Evolutionary conservation across 2,797 vertebrate species (phyloP).

Genomic region (Tympanoctomys barrerae): DNA sequence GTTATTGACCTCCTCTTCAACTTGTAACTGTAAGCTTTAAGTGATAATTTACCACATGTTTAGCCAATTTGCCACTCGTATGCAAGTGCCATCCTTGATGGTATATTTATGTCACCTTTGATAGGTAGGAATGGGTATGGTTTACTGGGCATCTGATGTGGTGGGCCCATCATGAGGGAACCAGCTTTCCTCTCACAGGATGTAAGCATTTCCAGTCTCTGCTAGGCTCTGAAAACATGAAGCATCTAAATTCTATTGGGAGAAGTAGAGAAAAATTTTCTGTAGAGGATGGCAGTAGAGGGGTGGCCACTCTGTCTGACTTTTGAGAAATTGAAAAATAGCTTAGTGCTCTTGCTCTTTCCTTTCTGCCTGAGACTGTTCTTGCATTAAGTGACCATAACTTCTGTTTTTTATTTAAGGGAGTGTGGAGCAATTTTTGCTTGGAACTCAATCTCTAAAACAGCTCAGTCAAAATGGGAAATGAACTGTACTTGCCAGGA

Average conservation of each 20-base stretch:
- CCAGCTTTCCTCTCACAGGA: not conserved
- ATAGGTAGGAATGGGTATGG: too few relatives aligned
- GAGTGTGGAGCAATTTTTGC: not conserved
- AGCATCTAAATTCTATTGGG: not conserved
- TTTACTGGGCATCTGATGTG: not conserved
- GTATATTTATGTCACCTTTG: not conserved
- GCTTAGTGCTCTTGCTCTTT: not conserved
- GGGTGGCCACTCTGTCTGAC: not conserved
- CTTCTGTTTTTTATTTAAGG: not conserved
- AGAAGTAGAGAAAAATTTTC: not conserved
- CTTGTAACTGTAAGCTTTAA: not conserved
- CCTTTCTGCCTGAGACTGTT: not conserved
- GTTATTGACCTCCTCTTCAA: not conserved
- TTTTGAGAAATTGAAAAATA: not conserved
- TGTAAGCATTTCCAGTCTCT: constrained; percentile 11
- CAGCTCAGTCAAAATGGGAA: not conserved
- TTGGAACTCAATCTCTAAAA: not conserved
- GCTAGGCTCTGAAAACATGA: not conserved
- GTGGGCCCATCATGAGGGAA: not conserved
- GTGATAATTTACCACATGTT: not conserved
- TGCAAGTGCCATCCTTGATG: not conserved
- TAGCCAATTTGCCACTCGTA: not conserved
- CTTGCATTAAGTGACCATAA: not conserved
- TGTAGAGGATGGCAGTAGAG: not conserved
- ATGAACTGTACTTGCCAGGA: not conserved